phyloP scores from a whole-genome alignment of 2,797 vertebrate species.

The Chelon labrosus region DNA sequence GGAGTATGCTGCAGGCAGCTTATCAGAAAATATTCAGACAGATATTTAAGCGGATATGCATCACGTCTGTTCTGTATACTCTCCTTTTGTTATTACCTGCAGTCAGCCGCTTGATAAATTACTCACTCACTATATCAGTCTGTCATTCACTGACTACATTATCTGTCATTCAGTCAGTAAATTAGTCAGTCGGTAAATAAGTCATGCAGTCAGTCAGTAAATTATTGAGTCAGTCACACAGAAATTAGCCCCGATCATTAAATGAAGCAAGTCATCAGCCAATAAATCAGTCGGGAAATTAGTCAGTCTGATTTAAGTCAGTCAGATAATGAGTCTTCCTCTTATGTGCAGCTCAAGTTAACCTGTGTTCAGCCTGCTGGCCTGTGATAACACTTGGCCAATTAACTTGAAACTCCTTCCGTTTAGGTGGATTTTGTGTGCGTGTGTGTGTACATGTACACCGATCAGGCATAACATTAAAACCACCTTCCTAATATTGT shows the following conservation, averaged over 20 bases:
- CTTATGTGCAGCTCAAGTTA: conserved; percentile 62
- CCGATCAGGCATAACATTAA: no score
- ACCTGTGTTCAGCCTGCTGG: conserved; percentile 71
- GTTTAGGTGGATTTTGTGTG: conserved; percentile 11
- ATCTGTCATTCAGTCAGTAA: conserved; percentile 58
- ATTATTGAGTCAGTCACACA: conserved; percentile 47
- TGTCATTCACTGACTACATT: conserved; percentile 63
- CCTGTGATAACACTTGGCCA: conserved; percentile 76
- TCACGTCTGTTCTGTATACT: neutral
- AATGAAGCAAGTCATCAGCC: conserved; percentile 42
- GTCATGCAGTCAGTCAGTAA: conserved; percentile 41
- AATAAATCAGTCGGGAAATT: conserved; percentile 63
- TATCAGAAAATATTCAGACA: conserved; percentile 43
- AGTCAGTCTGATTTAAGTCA: conserved; percentile 54
- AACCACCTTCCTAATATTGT: no score
- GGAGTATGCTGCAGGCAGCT: conserved; percentile 47
- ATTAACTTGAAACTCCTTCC: conserved; percentile 71
- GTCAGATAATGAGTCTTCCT: conserved; percentile 59
- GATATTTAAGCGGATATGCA: neutral
- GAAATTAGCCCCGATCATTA: conserved; percentile 53
- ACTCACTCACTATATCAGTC: conserved; percentile 58
- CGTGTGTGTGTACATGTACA: neutral
- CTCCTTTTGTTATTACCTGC: conserved; percentile 40
- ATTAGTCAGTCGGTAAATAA: conserved; percentile 67
- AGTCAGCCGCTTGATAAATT: conserved; percentile 61